Evolutionary conservation across 2,797 vertebrate species (phyloP).

Genomic region (Darevskia nairensis): DNA sequence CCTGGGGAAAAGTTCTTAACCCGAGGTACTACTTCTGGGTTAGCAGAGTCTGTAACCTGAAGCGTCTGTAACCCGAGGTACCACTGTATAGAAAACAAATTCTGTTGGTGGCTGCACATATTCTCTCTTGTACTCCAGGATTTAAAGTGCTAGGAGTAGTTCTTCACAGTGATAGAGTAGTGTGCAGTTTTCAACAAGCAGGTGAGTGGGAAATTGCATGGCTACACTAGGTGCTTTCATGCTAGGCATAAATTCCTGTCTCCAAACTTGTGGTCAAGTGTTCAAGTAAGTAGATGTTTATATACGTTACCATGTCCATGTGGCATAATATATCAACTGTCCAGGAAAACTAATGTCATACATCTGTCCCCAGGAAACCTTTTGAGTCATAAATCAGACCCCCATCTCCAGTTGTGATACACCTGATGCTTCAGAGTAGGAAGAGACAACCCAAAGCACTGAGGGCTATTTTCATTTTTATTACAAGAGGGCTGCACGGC

Average conservation of each 20-base stretch:
- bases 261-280: neutral
- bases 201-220: neutral
- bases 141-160: neutral
- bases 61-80: too few species aligned
- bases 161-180: neutral
- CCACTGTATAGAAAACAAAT: neutral
- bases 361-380: neutral
- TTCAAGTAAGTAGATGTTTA: neutral
- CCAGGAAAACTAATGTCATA: too few species aligned
- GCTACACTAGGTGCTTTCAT: neutral
- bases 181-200: neutral
- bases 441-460: neutral
- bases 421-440: neutral
- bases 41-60: too few species aligned
- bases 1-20: too few species aligned
- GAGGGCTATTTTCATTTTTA: neutral
- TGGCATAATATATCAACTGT: neutral
- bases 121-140: neutral
- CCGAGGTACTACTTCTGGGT: too few species aligned
- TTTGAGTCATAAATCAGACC: neutral
- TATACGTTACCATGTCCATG: neutral
- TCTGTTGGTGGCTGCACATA: neutral
- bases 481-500: neutral
- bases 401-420: neutral
- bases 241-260: neutral